These are phyloP conservation scores for Metellina segmentata DNA, from an alignment of 2,888 invertebrate genomes.

Conservation along the genomic window DNA sequence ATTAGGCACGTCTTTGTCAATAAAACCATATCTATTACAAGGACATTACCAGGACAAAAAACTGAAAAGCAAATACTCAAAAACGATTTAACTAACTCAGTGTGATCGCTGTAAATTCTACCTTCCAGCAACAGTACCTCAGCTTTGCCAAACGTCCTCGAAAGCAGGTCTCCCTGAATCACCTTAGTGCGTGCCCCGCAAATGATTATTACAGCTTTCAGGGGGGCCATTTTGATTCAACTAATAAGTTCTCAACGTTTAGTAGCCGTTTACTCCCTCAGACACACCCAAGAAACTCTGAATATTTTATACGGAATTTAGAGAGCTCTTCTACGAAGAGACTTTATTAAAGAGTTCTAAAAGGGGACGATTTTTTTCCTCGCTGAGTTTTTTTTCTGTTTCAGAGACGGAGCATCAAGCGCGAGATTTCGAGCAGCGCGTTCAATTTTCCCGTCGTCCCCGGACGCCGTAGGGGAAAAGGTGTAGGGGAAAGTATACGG, in stretches of 20 bases:
- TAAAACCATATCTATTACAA: no score
- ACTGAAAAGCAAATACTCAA: no score
- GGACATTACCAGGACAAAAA: no score
- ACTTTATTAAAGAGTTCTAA: conserved; percentile 44
- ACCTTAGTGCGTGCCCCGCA: neutral
- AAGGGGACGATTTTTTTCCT: conserved; percentile 35
- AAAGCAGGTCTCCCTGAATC: neutral
- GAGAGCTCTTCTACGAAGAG: conserved; percentile 16
- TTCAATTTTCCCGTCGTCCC: conserved; percentile 30
- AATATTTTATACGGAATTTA: conserved; percentile 37
- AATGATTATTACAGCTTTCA: neutral
- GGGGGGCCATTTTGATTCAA: neutral
- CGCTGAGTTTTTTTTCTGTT: conserved; percentile 14
- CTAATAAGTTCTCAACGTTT: conserved; percentile 21
- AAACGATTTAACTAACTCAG: no score
- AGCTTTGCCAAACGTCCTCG: no score
- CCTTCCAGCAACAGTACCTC: no score
- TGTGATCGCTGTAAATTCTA: no score
- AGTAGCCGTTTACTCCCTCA: conserved; percentile 31
- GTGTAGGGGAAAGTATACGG: neutral
- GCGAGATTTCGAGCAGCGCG: conserved; percentile 26
- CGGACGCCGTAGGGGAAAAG: neutral
- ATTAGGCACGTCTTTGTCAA: no score
- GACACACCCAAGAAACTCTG: conserved; percentile 37
- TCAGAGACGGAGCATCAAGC: conserved; percentile 15